These are phyloP conservation scores for Sebastes trivittatus DNA, from an alignment of 2,797 vertebrate genomes.

Conservation along the genomic window DNA sequence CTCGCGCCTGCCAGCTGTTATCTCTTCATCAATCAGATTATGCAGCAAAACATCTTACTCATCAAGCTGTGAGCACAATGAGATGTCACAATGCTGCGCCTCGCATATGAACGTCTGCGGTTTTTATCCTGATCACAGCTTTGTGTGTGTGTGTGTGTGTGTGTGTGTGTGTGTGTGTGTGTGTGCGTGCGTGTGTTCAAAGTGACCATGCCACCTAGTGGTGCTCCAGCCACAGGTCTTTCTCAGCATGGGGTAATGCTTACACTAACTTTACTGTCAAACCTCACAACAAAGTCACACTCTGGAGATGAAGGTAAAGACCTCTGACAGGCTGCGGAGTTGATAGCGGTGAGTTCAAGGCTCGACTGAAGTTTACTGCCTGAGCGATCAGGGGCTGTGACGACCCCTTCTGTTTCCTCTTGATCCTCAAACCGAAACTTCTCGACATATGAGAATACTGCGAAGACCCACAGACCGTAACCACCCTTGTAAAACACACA, in stretches of 20 bases:
- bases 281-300: conserved; percentile 22
- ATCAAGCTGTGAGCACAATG: conserved; percentile 34
- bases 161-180: neutral
- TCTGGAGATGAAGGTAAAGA: conserved; percentile 24
- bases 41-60: conserved; percentile 35
- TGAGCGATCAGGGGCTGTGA: conserved; percentile 19
- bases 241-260: neutral
- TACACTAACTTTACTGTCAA: conserved; percentile 1
- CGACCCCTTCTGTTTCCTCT: conserved; percentile 48
- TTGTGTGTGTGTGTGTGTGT: neutral
- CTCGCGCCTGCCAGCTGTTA: conserved; percentile 7
- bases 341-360: neutral
- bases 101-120: conserved; percentile 12
- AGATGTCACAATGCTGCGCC: conserved; percentile 25
- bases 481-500: conserved; percentile 55
- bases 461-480: conserved; percentile 55
- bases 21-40: conserved; percentile 34
- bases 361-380: conserved; percentile 31
- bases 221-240: conserved; percentile 38
- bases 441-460: conserved; percentile 47
- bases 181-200: conserved; percentile 27
- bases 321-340: conserved; percentile 25
- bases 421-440: conserved; percentile 51
- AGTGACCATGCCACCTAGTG: conserved; percentile 80
- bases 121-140: conserved; percentile 8